Conservation (phyloP, 2,797 vertebrate genomes). For the Margarornis squamiger region DNA sequence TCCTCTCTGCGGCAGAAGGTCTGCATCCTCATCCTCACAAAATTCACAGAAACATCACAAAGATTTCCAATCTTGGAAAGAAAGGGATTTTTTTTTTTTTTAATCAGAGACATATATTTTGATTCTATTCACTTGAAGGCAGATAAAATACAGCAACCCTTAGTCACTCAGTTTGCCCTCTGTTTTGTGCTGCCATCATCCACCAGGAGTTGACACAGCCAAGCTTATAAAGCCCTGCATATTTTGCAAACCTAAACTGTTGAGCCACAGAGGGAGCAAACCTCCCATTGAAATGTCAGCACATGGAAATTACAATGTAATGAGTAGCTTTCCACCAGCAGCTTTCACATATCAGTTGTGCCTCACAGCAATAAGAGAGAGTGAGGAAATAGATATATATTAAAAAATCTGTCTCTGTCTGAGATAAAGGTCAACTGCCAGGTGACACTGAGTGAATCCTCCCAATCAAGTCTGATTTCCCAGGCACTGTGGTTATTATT, state of each 20-base stretch:
- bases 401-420: neutral
- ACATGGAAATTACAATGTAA: slow-evolving; percentile 5
- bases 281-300: slow-evolving; percentile 9
- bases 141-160: neutral
- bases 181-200: neutral
- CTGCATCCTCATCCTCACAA: neutral
- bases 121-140: neutral
- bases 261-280: neutral
- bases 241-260: slow-evolving; percentile 9
- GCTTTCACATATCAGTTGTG: neutral
- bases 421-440: neutral
- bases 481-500: neutral
- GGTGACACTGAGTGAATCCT: neutral
- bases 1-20: neutral
- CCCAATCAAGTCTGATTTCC: neutral
- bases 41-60: neutral
- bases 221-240: neutral
- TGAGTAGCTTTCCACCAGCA: slow-evolving; percentile 1
- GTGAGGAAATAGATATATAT: neutral
- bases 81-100: neutral
- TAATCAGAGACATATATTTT: neutral
- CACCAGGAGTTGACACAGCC: neutral
- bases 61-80: neutral
- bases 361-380: neutral
- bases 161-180: neutral